Base-by-base conservation (phyloP, 2,113 vertebrate species). In the Pimephales promelas region DNA sequence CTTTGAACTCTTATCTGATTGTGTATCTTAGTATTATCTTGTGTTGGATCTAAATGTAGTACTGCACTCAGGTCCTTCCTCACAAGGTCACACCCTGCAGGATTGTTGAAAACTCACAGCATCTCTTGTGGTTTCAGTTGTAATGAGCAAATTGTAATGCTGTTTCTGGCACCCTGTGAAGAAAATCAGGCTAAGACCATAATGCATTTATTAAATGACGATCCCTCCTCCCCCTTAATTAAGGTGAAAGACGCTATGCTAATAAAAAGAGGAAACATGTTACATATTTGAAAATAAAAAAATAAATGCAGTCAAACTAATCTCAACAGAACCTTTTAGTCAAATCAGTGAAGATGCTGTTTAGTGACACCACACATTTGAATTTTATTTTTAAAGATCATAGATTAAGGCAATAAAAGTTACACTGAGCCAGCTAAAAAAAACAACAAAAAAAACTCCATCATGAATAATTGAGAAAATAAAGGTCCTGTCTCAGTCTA, bases 121-220 rank as follows among this genome's bases (percentile, higher is more conserved):
- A 18, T 82, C 54, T 76, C 74, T 83, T 73, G 83, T 56, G 70
- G 73, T 75, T 84, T 81, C 49, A 86, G 81, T 79, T 85, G 71
- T 71, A 34, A 75, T 89, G 59, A 83, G 86, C 71, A 64, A 6
- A 72, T 45, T 85, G 88, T 83, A 85, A 84, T 86, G 88, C 77
- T 70, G 47, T 78, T 43, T 52, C 62, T 57, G 66, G 76, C 81
- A 82, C 77, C 82, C 86, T 77, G 86, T 74, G 72, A 84, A 56
- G 79, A 70, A 34, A 86, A 88, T 88, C 82, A 85, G 79, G 85
- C 79, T 62, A 40, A 85, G 88, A 83, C 40, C 34, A 52, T 88
- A 87, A 89, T 88, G 78, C 26, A 43, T 91, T 86, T 89, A 91
- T 89, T 88, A 84, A 88, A 91, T 88, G 45, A 88, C 61, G 88